Conservation (phyloP, 2,113 vertebrate genomes). For the Stomatorhinus ivindoensis region DNA sequence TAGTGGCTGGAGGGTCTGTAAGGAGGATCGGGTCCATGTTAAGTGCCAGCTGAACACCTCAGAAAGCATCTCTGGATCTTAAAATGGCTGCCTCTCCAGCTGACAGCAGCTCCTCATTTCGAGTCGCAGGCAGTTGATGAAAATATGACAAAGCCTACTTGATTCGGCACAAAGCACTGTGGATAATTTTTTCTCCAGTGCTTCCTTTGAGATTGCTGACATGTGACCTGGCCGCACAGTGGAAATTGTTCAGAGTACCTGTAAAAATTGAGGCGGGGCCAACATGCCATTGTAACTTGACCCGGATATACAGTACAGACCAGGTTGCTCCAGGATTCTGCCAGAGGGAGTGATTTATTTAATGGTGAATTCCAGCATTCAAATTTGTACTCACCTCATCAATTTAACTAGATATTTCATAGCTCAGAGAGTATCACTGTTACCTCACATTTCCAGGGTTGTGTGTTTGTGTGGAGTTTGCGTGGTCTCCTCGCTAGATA, state of each 20-base stretch:
- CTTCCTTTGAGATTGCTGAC: slow-evolving; percentile 52
- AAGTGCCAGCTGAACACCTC: slow-evolving; percentile 71
- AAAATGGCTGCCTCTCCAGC: slow-evolving; percentile 96
- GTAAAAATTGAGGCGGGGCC: slow-evolving; percentile 83
- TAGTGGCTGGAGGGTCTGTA: slow-evolving; percentile 58
- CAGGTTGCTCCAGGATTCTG: slow-evolving; percentile 63
- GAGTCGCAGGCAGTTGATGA: slow-evolving; percentile 81
- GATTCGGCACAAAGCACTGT: slow-evolving; percentile 66
- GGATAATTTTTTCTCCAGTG: slow-evolving; percentile 50
- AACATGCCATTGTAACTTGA: slow-evolving; percentile 84
- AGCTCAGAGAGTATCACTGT: neutral
- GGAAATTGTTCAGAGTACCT: slow-evolving; percentile 79
- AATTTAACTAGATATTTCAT: neutral
- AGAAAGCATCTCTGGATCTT: slow-evolving; percentile 65
- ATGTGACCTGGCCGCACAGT: slow-evolving; percentile 65
- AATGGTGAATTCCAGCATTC: neutral
- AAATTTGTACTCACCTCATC: neutral
- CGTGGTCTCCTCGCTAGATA: neutral
- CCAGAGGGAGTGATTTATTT: slow-evolving; percentile 15
- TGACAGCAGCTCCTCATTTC: slow-evolving; percentile 84
- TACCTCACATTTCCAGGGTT: neutral
- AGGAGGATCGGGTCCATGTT: slow-evolving; percentile 85
- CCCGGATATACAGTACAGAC: slow-evolving; percentile 77
- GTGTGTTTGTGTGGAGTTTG: neutral
- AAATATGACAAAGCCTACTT: slow-evolving; percentile 80